Evolutionary conservation across 2,113 vertebrate species (phyloP).

Genomic region (Leiothrix lutea): DNA sequence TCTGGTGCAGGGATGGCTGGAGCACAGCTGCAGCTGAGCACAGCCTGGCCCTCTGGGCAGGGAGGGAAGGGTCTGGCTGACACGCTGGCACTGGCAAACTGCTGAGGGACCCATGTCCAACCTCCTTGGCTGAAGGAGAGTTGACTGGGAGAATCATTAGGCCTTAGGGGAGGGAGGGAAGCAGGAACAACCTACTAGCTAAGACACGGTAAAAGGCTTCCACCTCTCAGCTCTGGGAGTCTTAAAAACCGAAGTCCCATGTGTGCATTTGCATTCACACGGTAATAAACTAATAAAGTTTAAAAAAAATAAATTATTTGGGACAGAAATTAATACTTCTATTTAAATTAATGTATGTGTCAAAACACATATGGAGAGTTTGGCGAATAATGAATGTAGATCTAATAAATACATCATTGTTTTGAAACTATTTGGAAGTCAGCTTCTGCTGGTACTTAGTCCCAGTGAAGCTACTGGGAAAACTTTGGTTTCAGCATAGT

Average conservation of each 20-base stretch:
- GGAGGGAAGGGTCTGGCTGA: background rate
- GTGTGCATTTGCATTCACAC: background rate
- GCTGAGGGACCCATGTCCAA: background rate
- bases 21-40: background rate
- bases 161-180: slow-evolving; percentile 11
- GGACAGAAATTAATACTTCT: background rate
- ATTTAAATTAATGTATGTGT: background rate
- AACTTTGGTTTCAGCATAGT: background rate
- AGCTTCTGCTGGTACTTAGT: background rate
- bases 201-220: slow-evolving; percentile 28
- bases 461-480: background rate
- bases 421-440: background rate
- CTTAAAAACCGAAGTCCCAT: background rate
- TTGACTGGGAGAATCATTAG: slow-evolving; percentile 10
- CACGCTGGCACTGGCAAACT: background rate
- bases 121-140: background rate
- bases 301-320: background rate
- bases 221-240: slow-evolving; percentile 16
- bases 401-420: background rate
- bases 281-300: background rate
- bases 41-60: slow-evolving; percentile 3
- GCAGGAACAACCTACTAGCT: background rate
- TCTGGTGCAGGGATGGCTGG: background rate
- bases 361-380: background rate
- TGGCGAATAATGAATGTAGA: background rate